A percentile compares a stretch with the other conserved stretches of the same genome.
Conservation (phyloP, 1,140 invertebrate species). For the Neodiprion virginianus region DNA sequence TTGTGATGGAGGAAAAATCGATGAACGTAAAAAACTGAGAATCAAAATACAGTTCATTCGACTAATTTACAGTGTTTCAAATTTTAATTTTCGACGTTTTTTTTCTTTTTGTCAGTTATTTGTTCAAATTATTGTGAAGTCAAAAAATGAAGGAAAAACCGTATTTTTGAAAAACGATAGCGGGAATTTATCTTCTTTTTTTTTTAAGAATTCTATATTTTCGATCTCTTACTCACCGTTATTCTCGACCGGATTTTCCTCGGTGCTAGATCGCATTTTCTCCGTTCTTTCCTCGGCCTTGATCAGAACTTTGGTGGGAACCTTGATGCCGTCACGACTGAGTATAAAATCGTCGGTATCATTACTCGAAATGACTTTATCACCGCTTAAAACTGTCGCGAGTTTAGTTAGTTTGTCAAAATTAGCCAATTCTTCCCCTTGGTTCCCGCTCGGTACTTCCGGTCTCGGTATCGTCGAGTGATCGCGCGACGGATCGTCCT, state of each 20-base stretch:
- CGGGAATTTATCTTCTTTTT: no score
- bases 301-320: slow-evolving; percentile 71
- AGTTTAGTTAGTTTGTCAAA: slow-evolving; percentile 51
- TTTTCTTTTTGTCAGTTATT: no score
- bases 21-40: neutral
- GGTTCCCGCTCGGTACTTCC: neutral
- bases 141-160: no score
- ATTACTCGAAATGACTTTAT: slow-evolving; percentile 37
- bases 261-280: slow-evolving; percentile 40
- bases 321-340: slow-evolving; percentile 70
- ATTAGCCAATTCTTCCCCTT: slow-evolving; percentile 19
- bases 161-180: no score
- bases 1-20: no score
- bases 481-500: neutral
- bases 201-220: no score
- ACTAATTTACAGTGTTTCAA: neutral
- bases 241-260: slow-evolving; percentile 58
- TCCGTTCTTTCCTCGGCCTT: slow-evolving; percentile 57
- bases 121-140: no score
- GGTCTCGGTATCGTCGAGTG: neutral
- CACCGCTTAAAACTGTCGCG: slow-evolving; percentile 40
- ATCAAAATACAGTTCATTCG: no score
- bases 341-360: slow-evolving; percentile 60
- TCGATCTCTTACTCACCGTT: slow-evolving; percentile 13
- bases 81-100: neutral